Base-by-base conservation (phyloP, 2,113 vertebrate species). In the Tyrannus savana region DNA sequence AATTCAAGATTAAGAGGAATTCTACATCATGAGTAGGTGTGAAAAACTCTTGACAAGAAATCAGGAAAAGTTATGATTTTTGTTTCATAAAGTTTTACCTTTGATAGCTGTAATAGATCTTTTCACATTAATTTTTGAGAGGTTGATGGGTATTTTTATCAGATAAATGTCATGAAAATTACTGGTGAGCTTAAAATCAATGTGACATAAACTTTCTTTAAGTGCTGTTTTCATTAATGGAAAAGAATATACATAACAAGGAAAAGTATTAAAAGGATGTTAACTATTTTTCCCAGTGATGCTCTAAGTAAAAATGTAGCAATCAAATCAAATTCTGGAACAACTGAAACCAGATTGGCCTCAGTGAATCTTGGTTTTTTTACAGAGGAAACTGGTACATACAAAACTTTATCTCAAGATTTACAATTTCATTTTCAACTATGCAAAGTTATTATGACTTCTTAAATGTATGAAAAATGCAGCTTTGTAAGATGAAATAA, bases 201-300 rank as follows among this genome's bases (percentile, higher is more conserved):
- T 33, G 19, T 31, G 21, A 31, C 10, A 27, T 28, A 72, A 75
- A 37, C 5, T 67, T 79, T 74, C 5, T 49, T 22, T 63, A n/a
- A 37, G 4, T 41, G 5, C 0, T 66, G 2, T 13, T 47, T 76
- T 47, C 39, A 44, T 28, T 52, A 12, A 62, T 22, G 3, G 27
- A 28, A 84, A 55, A 46, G 6, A 84, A 35, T 5, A 31, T 11
- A 19, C 6, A 7, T n/a, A 53, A 27, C 10, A 72, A 68, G 3
- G 4, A 71, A 75, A 71, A 67, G 1, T 13, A 4, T 9, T 56
- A 18, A 62, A 63, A 75, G 2, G 0, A 9, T 3, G 1, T 42
- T 25, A 69, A 2, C 18, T 62, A 46, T 52, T 78, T 90, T 80
- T 37, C 4, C 16, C 7, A 44, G 3, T 31, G 16, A 19, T 41